A percentile compares a stretch with the other conserved stretches of the same genome.
phyloP scores from a whole-genome alignment of 2,797 vertebrate species.

The Periparus ater region DNA sequence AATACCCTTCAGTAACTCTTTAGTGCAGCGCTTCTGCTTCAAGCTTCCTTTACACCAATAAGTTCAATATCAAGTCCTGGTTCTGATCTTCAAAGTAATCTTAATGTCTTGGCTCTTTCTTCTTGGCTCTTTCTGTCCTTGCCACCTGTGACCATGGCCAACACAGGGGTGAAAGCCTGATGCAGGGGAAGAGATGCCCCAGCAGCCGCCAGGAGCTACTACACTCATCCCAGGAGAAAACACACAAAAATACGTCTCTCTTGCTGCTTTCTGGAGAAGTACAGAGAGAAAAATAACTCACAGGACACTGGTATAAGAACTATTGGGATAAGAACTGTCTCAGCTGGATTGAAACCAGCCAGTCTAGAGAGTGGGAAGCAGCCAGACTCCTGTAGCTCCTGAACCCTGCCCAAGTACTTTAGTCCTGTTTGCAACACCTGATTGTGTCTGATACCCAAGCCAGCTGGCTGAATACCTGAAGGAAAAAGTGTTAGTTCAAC shows the following conservation, averaged over 20 bases:
- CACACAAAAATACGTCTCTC: neutral
- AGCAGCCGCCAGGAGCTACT: neutral
- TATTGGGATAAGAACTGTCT: neutral
- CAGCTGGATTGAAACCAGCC: neutral
- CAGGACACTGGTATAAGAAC: neutral
- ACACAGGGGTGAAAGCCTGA: accelerated
- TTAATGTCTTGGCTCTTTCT: neutral
- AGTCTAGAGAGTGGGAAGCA: neutral
- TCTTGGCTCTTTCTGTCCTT: neutral
- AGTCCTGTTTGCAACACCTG: neutral
- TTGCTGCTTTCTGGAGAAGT: neutral
- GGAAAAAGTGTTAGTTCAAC: neutral
- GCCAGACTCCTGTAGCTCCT: neutral
- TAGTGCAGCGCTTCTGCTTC: neutral
- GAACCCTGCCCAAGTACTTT: neutral
- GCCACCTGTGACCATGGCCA: accelerated
- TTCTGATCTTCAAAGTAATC: neutral
- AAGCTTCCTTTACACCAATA: neutral
- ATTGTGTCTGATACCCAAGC: neutral
- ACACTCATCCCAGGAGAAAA: neutral
- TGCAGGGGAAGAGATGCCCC: neutral
- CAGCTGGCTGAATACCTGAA: neutral
- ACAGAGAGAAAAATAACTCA: neutral
- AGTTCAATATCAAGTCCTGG: neutral
- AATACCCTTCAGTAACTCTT: neutral